phyloP scores from a whole-genome alignment of 2,797 vertebrate genomes.

The Brachymystax lenok region DNA sequence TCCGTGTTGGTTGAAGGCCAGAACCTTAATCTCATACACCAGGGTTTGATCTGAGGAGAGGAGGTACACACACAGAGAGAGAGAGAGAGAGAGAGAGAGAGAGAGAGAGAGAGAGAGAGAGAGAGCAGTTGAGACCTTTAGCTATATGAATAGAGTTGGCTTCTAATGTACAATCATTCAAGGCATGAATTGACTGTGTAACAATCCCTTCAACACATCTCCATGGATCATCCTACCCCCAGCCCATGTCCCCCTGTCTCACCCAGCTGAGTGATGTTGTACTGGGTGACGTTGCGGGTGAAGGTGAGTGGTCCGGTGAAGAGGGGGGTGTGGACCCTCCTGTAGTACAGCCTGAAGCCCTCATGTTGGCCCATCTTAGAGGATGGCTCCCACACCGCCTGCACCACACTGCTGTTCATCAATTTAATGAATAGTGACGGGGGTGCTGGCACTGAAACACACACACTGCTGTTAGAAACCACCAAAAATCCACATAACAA shows the following conservation, averaged over 20 bases:
- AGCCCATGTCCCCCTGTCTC: slow-evolving; percentile 53
- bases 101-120: neutral
- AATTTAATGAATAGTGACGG: slow-evolving; percentile 89
- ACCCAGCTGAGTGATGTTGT: slow-evolving; percentile 93
- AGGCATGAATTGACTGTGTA: neutral
- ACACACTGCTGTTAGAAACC: slow-evolving; percentile 3
- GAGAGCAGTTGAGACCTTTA: too few relatives aligned
- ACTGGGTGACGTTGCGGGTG: slow-evolving; percentile 83
- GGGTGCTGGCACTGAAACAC: slow-evolving; percentile 85
- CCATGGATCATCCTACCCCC: neutral
- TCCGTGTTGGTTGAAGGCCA: slow-evolving; percentile 93
- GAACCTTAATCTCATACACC: slow-evolving; percentile 93
- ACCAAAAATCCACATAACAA: too few relatives aligned
- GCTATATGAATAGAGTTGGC: neutral
- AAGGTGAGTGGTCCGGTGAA: slow-evolving; percentile 88
- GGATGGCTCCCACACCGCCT: slow-evolving; percentile 89
- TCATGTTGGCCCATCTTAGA: slow-evolving; percentile 88
- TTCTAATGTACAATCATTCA: neutral
- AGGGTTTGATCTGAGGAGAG: slow-evolving; percentile 78
- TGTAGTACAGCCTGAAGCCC: slow-evolving; percentile 93
- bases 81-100: neutral
- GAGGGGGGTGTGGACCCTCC: slow-evolving; percentile 79
- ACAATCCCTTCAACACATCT: neutral
- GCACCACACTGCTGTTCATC: slow-evolving; percentile 85
- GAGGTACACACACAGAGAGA: neutral